Base-by-base conservation (phyloP, 1,140 invertebrate species). In the Drosophila mauritiana region DNA sequence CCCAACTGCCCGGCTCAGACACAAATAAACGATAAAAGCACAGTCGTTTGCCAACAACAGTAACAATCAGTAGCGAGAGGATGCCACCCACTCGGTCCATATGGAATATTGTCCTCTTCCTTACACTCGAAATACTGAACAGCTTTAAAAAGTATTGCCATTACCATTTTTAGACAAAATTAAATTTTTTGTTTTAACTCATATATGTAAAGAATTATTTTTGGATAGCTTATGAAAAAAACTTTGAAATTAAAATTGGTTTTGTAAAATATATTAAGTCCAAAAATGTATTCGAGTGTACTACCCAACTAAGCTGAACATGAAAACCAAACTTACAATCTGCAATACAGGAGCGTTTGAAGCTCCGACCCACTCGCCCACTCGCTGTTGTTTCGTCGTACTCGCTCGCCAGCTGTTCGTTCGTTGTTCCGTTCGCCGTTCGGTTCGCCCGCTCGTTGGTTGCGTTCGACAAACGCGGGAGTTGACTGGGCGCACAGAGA, bases 1-100 rank as follows among this genome's bases (percentile, higher is more conserved):
- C 22, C 46, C 51, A 56, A 64, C 54, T 59, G 58, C 37, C 13
- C 36, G 39, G 52, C 53, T 68, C 79, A 68, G 77, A 79, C 79
- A 73, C 79, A 86, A 86, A 88, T 86, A 86, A 88, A 88, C 84
- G 83, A 89, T 89, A 88, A 88, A 88, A 88, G 83, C 84, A 73
- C 83, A 88, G 84, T 79, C 82, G 79, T 83, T 76, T 79, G 62
- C 72, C 74, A 89, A 88, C 80, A 88, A 83, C 83, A 86, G 79
- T 88, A 88, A 83, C 82, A 88, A 89, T 88, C 70, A 89, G 79
- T 69, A 83, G 84, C 84, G 84, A 89, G 83, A 64, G 67, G 31
- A 43, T 31, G 37, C 59, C 59, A 42, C 59, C 59, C 59, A 42
- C 59, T 62, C 25, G 17, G 36, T 12, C 52, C 15, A 39, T 4